Base-by-base conservation (phyloP, 2,797 vertebrate species). In the Champsocephalus esox region DNA sequence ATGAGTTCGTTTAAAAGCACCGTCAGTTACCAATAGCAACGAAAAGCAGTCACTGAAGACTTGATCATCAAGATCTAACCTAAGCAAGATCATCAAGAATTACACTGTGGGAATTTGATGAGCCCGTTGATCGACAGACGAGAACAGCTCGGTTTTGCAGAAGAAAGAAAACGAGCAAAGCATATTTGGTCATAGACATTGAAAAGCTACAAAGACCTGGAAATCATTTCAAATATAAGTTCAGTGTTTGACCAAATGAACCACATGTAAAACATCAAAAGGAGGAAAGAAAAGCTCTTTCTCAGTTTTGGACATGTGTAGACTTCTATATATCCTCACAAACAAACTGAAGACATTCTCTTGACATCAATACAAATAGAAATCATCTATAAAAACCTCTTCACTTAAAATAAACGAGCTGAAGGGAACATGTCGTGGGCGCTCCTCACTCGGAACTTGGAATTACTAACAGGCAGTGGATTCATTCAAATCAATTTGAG, bases 171-270 rank as follows among this genome's bases (percentile, higher is more conserved):
- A 62, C 16, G 5, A 72, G 5, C 12, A 57, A 75, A 46, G 66
- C 21, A 68, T 51, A 75, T 87, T 82, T 87, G 70, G 70, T 81
- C 87, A 76, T 38, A 62, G 79, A 70, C 58, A 74, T 55, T 45
- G 13, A 67, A 83, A 82, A 79, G 55, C 72, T 81, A 57, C 45
- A 63, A 81, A 85, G 52, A 80, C 49, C 51, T 65, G 57, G 19
- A 76, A 76, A 80, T 69, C 55, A 79, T 69, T 79, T 45, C 55
- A 49, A 79, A 69, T 64, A 77, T 55, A 54, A 58, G 19, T 74
- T 71, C 46, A 64, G 48, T 58, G 49, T 28, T 28, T 32, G 51
- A 66, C 51, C 79, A 56, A 57, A 69, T 55, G 59, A 69, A 51
- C 77, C 44, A 44, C 0, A 24, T 68, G 62, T 45, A 55, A 84